Evolutionary conservation across 2,113 vertebrate species (phyloP).

Genomic region (Ranitomeya imitator): DNA sequence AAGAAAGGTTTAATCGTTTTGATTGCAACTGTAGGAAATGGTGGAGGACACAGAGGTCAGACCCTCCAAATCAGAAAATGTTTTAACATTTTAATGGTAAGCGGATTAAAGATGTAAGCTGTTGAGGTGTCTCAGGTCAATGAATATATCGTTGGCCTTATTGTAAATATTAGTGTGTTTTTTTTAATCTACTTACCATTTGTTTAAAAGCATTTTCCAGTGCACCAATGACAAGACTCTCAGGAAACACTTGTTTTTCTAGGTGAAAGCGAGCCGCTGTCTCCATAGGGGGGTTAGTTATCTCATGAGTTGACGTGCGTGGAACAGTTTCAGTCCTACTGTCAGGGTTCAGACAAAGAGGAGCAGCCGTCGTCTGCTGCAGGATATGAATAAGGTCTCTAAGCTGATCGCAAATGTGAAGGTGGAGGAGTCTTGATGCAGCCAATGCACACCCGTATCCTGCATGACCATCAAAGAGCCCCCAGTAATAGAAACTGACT

Average conservation of each 20-base stretch:
- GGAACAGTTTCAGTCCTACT: slow-evolving; percentile 61
- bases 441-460: slow-evolving; percentile 89
- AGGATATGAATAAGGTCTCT: slow-evolving; percentile 87
- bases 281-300: slow-evolving; percentile 67
- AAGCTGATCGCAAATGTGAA: slow-evolving; percentile 86
- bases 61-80: no score
- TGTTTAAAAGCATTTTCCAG: slow-evolving; percentile 93
- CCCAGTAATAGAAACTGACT: slow-evolving; percentile 90
- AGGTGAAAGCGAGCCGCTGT: slow-evolving; percentile 81
- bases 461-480: slow-evolving; percentile 91
- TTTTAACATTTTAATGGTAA: not conserved
- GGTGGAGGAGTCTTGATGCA: slow-evolving; percentile 87
- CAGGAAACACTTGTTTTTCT: slow-evolving; percentile 88
- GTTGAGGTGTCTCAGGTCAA: not conserved
- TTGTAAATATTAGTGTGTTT: not conserved
- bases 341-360: slow-evolving; percentile 77
- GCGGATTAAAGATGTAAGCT: not conserved
- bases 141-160: not conserved
- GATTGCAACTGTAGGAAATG: no score
- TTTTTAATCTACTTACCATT: slow-evolving; percentile 81
- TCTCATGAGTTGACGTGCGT: slow-evolving; percentile 65
- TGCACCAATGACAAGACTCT: slow-evolving; percentile 91
- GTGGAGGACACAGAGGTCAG: no score
- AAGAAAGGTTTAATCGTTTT: no score
- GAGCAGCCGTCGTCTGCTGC: slow-evolving; percentile 78